Evolutionary conservation across 2,113 vertebrate species (phyloP).

Genomic region (Motacilla tschutschensis): DNA sequence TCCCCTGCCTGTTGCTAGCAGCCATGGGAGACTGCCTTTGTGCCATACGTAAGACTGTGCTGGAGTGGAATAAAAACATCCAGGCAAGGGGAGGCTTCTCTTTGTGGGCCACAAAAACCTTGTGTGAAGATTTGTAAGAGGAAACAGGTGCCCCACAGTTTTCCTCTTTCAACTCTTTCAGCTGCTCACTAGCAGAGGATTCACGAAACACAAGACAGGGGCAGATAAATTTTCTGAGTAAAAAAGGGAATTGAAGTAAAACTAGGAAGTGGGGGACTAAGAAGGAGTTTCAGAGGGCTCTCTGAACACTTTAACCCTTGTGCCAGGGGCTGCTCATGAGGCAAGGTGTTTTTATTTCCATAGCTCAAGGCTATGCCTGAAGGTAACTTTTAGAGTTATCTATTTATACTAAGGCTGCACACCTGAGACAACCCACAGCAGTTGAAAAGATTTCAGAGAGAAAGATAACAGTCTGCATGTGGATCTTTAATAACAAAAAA

Average conservation of each 20-base stretch:
- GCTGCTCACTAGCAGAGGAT: neutral
- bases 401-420: neutral
- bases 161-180: neutral
- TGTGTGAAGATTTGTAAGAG: too few relatives aligned
- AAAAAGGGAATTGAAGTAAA: neutral
- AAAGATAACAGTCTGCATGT: neutral
- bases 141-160: too few relatives aligned
- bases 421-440: neutral
- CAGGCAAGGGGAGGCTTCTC: neutral
- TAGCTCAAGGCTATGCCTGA: neutral
- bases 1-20: neutral
- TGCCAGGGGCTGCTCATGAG: neutral
- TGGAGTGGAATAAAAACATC: neutral
- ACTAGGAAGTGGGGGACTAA: neutral
- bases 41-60: rapidly evolving
- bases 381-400: neutral
- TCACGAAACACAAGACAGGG: neutral
- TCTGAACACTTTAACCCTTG: neutral
- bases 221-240: neutral
- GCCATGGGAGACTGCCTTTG: neutral
- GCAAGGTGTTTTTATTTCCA: neutral
- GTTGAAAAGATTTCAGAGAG: neutral
- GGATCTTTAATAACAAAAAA: neutral
- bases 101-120: neutral
- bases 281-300: neutral